Evolutionary conservation across 30 jellyfish, hydroid and myxozoan species (phyloP).

Genomic region (Phacellophora camtschatica): DNA sequence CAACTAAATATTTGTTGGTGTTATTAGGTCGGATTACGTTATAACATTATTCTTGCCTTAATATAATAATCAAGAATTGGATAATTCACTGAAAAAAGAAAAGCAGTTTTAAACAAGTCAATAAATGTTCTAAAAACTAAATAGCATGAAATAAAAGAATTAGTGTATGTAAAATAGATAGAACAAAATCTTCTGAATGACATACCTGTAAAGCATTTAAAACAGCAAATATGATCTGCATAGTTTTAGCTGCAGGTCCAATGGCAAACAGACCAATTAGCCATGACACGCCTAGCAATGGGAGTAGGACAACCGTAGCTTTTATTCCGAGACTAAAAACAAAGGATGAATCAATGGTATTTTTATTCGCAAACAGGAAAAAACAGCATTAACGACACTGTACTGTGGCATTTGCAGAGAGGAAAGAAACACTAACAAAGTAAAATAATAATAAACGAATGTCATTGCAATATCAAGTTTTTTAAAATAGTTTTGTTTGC

Average conservation of each 20-base stretch:
- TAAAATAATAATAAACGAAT: too few species aligned
- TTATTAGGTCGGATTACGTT: too few species aligned
- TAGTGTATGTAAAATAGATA: background rate
- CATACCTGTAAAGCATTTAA: slow-evolving; percentile 55
- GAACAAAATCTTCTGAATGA: background rate
- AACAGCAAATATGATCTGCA: slow-evolving; percentile 47
- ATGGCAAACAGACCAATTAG: slow-evolving; percentile 52
- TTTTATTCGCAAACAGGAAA: too few species aligned
- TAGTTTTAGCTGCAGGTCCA: slow-evolving; percentile 41
- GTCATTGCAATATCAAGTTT: too few species aligned
- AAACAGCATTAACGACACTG: too few species aligned
- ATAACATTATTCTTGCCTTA: too few species aligned
- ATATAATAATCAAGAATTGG: too few species aligned
- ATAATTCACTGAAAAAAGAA: background rate
- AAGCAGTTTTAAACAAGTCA: background rate
- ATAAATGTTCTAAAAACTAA: background rate
- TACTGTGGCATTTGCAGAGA: too few species aligned
- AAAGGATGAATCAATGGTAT: too few species aligned
- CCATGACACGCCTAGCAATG: slow-evolving; percentile 69
- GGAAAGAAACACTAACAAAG: too few species aligned
- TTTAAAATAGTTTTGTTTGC: too few species aligned
- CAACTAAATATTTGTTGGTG: background rate
- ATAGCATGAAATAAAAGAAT: background rate
- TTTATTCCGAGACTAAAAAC: slow-evolving; percentile 37
- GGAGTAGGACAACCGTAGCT: slow-evolving; percentile 35